A percentile compares a stretch with the other conserved stretches of the same genome.
These are phyloP conservation scores for Anthophora plumipes DNA, from an alignment of 2,888 invertebrate species.

Conservation along the genomic window DNA sequence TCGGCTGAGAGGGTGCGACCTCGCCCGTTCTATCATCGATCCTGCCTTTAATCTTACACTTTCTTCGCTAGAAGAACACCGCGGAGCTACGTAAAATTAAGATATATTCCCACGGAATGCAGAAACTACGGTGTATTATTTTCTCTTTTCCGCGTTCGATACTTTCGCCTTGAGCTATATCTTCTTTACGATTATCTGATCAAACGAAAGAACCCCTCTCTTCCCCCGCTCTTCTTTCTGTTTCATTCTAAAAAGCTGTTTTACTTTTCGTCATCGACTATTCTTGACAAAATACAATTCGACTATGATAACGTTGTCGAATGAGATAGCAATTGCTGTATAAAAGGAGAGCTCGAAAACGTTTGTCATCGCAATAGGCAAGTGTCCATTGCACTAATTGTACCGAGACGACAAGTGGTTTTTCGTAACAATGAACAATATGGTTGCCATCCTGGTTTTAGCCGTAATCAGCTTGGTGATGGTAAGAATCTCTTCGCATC, in stretches of 20 bases:
- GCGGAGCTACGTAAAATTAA: no score
- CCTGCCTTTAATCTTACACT: not conserved
- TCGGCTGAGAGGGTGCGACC: slow-evolving; percentile 2
- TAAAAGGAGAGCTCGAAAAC: not conserved
- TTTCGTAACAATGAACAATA: not conserved
- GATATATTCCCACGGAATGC: no score
- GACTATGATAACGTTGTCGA: not conserved
- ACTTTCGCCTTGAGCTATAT: no score
- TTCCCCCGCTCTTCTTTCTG: no score
- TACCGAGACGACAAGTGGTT: not conserved
- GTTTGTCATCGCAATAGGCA: not conserved
- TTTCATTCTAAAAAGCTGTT: not conserved
- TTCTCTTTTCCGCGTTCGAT: no score
- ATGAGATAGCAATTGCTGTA: not conserved
- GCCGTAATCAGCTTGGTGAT: not conserved
- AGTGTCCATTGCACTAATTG: no score
- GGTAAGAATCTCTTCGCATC: slow-evolving; percentile 8
- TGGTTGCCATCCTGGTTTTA: not conserved
- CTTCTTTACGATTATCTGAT: no score
- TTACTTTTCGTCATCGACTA: not conserved
- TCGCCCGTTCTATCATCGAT: not conserved
- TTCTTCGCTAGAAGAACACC: no score
- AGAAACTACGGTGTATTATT: no score
- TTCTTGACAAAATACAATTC: not conserved
- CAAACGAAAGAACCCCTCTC: no score